These are phyloP conservation scores for Pasiphila rectangulata DNA, from an alignment of 2,888 invertebrate species.

Conservation along the genomic window DNA sequence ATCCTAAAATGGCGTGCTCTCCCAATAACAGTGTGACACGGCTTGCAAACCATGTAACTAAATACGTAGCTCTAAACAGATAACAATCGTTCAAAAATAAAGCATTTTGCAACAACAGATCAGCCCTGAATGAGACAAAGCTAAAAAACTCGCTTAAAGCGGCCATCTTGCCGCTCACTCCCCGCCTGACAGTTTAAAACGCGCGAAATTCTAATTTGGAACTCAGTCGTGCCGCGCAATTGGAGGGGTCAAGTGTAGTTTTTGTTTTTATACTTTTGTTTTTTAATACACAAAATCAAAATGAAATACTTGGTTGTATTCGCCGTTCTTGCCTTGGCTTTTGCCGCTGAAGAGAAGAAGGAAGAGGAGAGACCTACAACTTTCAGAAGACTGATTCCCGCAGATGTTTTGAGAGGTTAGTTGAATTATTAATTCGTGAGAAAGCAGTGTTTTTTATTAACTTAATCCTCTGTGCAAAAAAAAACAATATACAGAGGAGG, in stretches of 20 bases:
- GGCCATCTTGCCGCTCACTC: constrained; percentile 61
- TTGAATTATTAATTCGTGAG: too few relatives aligned
- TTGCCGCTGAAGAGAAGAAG: constrained; percentile 80
- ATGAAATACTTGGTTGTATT: constrained; percentile 81
- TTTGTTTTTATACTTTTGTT: constrained; percentile 45
- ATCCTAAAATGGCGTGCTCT: too few relatives aligned
- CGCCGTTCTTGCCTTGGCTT: constrained; percentile 75
- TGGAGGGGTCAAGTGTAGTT: constrained; percentile 41
- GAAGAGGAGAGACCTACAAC: constrained; percentile 84
- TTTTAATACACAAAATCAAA: constrained; percentile 52
- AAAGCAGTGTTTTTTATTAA: too few relatives aligned
- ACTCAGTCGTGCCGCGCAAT: constrained; percentile 66
- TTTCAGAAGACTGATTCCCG: constrained; percentile 91
- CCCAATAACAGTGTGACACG: too few relatives aligned
- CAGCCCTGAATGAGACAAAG: constrained; percentile 49
- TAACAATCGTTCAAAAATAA: constrained; percentile 41
- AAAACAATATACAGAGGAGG: background rate
- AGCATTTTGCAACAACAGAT: constrained; percentile 52
- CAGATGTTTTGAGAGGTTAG: constrained; percentile 94
- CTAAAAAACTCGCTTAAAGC: constrained; percentile 32
- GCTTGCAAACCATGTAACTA: too few relatives aligned
- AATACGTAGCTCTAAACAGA: constrained; percentile 14
- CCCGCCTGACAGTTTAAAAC: constrained; percentile 64
- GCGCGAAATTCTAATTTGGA: constrained; percentile 45
- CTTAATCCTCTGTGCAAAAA: background rate